Conservation (phyloP, 2,888 invertebrate species). For the Pammene fasciana region DNA sequence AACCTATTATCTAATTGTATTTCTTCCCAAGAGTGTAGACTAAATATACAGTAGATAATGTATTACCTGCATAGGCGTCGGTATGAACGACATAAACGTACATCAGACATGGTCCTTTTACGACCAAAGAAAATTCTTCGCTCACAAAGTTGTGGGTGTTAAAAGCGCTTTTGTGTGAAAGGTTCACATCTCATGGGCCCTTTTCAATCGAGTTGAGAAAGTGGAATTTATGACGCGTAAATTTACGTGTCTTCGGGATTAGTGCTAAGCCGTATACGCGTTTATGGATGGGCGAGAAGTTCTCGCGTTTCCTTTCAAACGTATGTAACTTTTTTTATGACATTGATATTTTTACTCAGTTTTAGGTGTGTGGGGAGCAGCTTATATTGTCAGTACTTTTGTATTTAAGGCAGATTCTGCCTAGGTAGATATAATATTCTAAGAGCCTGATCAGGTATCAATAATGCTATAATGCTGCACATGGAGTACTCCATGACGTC, state of each 20-base stretch:
- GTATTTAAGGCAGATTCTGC: not conserved
- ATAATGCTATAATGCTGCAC: no score
- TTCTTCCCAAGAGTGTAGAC: no score
- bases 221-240: conserved; percentile 66
- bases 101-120: conserved; percentile 53
- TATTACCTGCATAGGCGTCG: no score
- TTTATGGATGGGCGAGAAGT: conserved; percentile 24
- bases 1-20: no score
- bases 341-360: not conserved
- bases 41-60: no score
- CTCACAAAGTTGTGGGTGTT: conserved; percentile 60
- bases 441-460: no score
- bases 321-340: conserved; percentile 4
- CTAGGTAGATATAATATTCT: no score
- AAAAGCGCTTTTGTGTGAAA: conserved; percentile 67
- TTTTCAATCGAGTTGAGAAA: conserved; percentile 65
- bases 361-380: not conserved
- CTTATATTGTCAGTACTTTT: not conserved
- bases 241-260: conserved; percentile 53
- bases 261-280: conserved; percentile 35
- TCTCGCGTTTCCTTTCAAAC: conserved; percentile 17
- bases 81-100: conserved; percentile 59
- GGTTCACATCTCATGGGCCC: conserved; percentile 55
- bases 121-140: conserved; percentile 61
- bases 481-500: no score